Evolutionary conservation across 2,113 vertebrate species (phyloP).

Genomic region (Platysternon megacephalum): DNA sequence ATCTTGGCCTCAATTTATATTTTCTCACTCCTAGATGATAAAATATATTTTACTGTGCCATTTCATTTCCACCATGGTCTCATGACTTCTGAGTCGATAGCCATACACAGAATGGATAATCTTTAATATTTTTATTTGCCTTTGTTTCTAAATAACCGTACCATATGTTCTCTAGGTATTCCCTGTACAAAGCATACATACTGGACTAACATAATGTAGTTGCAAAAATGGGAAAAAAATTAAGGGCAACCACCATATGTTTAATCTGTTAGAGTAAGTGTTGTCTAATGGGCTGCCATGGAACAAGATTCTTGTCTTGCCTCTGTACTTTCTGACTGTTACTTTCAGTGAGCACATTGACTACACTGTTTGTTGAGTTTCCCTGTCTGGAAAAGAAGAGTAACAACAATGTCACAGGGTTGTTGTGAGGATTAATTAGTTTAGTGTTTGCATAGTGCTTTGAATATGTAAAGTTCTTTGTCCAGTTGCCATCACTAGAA

Average conservation of each 20-base stretch:
- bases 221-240: neutral
- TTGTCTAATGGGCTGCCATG: neutral
- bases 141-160: neutral
- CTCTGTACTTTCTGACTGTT: neutral
- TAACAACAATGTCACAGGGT: neutral
- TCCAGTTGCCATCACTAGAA: neutral
- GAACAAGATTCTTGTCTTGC: neutral
- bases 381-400: neutral
- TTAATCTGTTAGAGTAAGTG: neutral
- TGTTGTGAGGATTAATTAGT: neutral
- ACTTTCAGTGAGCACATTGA: neutral
- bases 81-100: neutral
- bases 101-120: neutral
- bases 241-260: neutral
- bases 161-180: neutral
- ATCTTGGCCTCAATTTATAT: neutral
- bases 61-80: neutral
- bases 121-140: neutral
- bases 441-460: neutral
- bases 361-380: neutral
- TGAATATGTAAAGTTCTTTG: neutral
- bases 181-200: neutral
- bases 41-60: neutral
- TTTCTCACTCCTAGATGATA: neutral
- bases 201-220: neutral